These are phyloP conservation scores for Phenacoccus solenopsis DNA, from an alignment of 1,140 invertebrate genomes.

Conservation along the genomic window DNA sequence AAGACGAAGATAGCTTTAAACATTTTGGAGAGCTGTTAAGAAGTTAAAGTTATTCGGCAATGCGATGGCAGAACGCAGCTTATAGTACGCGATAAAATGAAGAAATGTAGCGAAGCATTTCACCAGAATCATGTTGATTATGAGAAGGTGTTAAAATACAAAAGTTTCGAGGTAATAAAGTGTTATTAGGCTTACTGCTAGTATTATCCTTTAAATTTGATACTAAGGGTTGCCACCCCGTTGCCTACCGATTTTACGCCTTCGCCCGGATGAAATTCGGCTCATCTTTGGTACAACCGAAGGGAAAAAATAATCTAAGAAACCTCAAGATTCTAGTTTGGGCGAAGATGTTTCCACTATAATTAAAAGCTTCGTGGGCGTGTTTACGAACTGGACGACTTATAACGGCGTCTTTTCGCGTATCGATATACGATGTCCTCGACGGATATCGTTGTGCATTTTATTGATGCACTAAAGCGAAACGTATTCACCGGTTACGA, in stretches of 20 bases:
- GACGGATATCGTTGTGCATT: too few species aligned
- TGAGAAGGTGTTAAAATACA: constrained; percentile 16
- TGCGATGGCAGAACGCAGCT: constrained; percentile 9
- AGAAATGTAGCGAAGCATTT: constrained; percentile 1
- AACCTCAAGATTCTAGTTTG: too few species aligned
- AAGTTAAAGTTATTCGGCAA: constrained; percentile 16
- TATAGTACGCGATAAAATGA: constrained; percentile 9
- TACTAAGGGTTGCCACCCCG: neutral
- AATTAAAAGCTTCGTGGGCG: neutral
- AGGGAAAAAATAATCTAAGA: neutral
- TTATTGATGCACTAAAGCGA: neutral
- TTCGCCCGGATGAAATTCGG: neutral
- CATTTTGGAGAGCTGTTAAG: constrained; percentile 15
- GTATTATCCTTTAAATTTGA: constrained; percentile 18
- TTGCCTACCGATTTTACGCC: neutral
- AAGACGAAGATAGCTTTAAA: constrained; percentile 16
- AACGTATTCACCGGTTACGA: neutral
- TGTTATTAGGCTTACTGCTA: constrained; percentile 15
- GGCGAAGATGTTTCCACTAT: neutral
- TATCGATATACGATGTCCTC: constrained; percentile 2
- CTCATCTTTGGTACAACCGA: neutral
- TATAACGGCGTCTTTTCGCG: neutral
- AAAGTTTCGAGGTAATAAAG: constrained; percentile 14
- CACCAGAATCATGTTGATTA: constrained; percentile 10
- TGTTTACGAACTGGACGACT: neutral